Base-by-base conservation (phyloP, 2,113 vertebrate species). In the Jacana jacana region DNA sequence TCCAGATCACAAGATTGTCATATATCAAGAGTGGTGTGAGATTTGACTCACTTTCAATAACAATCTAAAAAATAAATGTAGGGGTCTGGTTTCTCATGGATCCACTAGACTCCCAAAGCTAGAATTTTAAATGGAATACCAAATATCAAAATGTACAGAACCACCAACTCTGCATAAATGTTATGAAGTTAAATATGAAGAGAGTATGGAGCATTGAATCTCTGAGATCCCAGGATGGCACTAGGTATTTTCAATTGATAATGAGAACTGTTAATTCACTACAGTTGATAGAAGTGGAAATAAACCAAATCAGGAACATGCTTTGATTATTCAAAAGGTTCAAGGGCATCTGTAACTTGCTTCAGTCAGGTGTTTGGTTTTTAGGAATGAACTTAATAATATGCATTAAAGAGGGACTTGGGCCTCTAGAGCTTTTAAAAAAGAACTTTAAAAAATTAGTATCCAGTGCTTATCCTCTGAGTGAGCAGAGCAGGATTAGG, bases 211-310 rank as follows among this genome's bases (percentile, higher is more conserved):
- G 23, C 48, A 57, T 83, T 22, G 3, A 69, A 51, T 58, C 46
- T 77, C 82, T 84, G 93, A 80, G 90, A 66, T 94, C 78, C 70
- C 84, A 94, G 82, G 75, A 70, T 78, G 60, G 19, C 68, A 65
- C 61, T 81, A 84, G 52, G 39, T 94, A 78, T 93, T 94, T 96
- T 96, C 87, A 68, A 68, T 79, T 91, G 90, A 73, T 94, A 93
- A 91, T 76, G 83, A 85, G 91, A 97, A 35, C 77, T 91, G 42
- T 71, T 88, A 93, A 65, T 81, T 96, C 85, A 90, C 70, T 37
- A 3, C 22, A 58, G 31, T 68, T 75, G 23, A 68, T 30, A 42
- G 33, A 75, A 68, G 52, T 72, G 24, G 22, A 61, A 94, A 60
- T 79, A 93, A 90, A 76, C 13, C 7, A 68, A 77, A 13, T 87